A percentile compares a stretch with the other conserved stretches of the same genome.
Conservation (phyloP, 2,888 invertebrate genomes). For the Idaea aversata region DNA sequence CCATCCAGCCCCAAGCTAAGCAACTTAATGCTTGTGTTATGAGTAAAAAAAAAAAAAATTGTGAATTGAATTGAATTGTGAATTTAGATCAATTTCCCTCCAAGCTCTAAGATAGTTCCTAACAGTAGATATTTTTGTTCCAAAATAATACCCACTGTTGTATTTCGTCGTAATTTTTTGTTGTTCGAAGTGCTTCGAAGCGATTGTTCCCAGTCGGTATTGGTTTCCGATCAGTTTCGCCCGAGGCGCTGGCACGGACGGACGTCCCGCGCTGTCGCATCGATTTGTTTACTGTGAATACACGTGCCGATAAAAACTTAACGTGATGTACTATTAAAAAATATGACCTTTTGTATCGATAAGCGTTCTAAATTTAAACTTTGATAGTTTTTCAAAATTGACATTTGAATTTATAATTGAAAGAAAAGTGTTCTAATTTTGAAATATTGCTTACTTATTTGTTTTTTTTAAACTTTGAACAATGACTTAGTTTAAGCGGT, state of each 20-base stretch:
- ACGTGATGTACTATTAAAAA: background rate
- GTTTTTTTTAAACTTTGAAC: background rate
- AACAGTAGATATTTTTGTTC: conserved; percentile 5
- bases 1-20: too few species aligned
- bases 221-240: conserved; percentile 65
- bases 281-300: conserved; percentile 50
- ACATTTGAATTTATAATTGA: conserved; percentile 7
- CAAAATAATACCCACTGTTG: conserved; percentile 9
- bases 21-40: too few species aligned
- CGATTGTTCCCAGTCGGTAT: conserved; percentile 47
- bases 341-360: background rate
- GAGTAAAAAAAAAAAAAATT: too few species aligned
- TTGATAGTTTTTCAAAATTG: background rate
- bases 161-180: conserved; percentile 17
- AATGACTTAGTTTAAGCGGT: background rate
- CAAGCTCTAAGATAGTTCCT: too few species aligned
- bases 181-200: conserved; percentile 23
- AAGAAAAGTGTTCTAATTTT: background rate
- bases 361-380: background rate
- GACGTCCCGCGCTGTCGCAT: conserved; percentile 44
- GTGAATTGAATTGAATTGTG: too few species aligned
- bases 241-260: conserved; percentile 53
- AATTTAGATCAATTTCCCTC: too few species aligned
- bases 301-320: conserved; percentile 36
- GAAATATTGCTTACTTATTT: background rate